Evolutionary conservation across 2,888 invertebrate species (phyloP).

Genomic region (Epirrhoe alternata): DNA sequence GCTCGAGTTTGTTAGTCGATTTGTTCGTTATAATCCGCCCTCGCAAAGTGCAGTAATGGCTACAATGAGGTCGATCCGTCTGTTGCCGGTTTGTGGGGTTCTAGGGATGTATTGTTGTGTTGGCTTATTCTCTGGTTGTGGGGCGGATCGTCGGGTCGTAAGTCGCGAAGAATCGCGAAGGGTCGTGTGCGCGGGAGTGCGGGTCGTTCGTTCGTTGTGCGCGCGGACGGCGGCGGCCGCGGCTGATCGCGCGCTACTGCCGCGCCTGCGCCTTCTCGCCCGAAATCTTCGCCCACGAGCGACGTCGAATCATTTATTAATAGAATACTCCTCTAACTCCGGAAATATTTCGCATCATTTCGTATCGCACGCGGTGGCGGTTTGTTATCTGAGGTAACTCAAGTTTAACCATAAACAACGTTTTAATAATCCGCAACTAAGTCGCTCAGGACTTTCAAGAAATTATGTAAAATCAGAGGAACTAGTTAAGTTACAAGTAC

Average conservation of each 20-base stretch:
- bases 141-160: constrained; percentile 68
- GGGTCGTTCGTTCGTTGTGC: constrained; percentile 85
- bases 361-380: constrained; percentile 74
- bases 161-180: constrained; percentile 53
- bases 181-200: constrained; percentile 80
- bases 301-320: constrained; percentile 81
- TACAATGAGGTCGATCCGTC: constrained; percentile 65
- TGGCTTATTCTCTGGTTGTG: constrained; percentile 44
- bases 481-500: no score
- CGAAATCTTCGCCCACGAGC: constrained; percentile 83
- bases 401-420: constrained; percentile 35
- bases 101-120: constrained; percentile 38
- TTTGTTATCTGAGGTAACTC: constrained; percentile 74
- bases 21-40: constrained; percentile 83
- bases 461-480: neutral
- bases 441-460: neutral
- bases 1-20: constrained; percentile 83
- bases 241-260: constrained; percentile 84
- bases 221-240: constrained; percentile 84
- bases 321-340: constrained; percentile 84
- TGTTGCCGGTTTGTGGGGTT: constrained; percentile 46
- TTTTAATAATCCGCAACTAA: neutral
- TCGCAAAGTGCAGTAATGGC: constrained; percentile 71
- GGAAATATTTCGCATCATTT: constrained; percentile 85
- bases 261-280: constrained; percentile 68